A percentile compares a stretch with the other conserved stretches of the same genome.
phyloP scores from a whole-genome alignment of 2,113 vertebrate genomes.

The Phoenicopterus ruber region DNA sequence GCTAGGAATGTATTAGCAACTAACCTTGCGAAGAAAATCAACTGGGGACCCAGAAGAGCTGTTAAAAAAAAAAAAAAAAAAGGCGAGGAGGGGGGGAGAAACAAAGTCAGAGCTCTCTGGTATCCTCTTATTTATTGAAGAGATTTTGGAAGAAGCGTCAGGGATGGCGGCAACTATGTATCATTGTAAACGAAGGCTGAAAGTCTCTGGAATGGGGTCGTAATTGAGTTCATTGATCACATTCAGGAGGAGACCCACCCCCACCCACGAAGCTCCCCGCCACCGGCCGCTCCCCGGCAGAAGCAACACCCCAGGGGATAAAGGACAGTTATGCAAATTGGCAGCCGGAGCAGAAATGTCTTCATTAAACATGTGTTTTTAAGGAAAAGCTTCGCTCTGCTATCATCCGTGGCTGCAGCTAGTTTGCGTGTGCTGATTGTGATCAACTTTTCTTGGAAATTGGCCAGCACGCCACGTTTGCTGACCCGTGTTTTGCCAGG shows the following conservation, averaged over 20 bases:
- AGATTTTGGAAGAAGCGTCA: slow-evolving; percentile 74
- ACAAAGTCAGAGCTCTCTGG: slow-evolving; percentile 30
- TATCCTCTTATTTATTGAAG: slow-evolving; percentile 80
- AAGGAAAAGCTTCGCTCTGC: background rate
- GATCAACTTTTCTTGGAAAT: background rate
- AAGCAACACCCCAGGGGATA: background rate
- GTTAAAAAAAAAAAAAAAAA: slow-evolving; percentile 19
- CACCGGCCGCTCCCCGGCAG: slow-evolving; percentile 45
- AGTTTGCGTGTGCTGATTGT: background rate
- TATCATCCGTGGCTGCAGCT: background rate
- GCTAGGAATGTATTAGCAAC: slow-evolving; percentile 96
- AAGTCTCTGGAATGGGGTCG: slow-evolving; percentile 74
- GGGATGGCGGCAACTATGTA: slow-evolving; percentile 74
- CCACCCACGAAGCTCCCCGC: background rate
- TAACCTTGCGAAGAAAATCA: slow-evolving; percentile 92
- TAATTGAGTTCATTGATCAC: slow-evolving; percentile 95
- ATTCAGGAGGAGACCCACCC: slow-evolving; percentile 25
- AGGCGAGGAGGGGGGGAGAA: background rate
- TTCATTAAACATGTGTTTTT: background rate
- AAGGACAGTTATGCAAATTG: background rate
- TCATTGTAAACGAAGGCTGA: slow-evolving; percentile 70
- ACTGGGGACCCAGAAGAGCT: slow-evolving; percentile 80
- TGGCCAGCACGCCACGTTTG: fast-evolving
- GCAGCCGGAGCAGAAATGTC: background rate
- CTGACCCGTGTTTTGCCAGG: background rate